Conservation (phyloP, 2,888 invertebrate genomes). For the Willowsia nigromaculata region DNA sequence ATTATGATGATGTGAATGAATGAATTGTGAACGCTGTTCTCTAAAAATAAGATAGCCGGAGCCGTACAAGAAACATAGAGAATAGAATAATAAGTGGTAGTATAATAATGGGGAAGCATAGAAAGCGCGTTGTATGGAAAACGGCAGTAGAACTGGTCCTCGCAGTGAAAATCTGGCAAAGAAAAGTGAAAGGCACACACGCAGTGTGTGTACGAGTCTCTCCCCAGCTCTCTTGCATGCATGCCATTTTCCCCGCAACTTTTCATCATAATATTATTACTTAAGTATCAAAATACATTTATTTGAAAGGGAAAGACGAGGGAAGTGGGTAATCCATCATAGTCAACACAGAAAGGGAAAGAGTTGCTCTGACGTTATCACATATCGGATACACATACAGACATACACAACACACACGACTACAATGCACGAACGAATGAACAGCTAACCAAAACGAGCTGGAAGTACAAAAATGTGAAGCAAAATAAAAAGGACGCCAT, state of each 20-base stretch:
- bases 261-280: conserved; percentile 40
- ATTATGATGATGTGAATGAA: conserved; percentile 54
- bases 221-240: not conserved
- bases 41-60: not conserved
- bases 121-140: not conserved
- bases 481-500: conserved; percentile 1
- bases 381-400: not conserved
- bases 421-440: conserved; percentile 3
- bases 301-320: conserved; percentile 64
- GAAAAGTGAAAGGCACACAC: conserved; percentile 13
- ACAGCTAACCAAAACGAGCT: conserved; percentile 7
- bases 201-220: not conserved
- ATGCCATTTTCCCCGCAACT: not conserved
- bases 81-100: not conserved
- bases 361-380: conserved; percentile 77
- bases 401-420: not conserved
- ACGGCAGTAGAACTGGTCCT: not conserved
- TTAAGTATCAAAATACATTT: conserved; percentile 62
- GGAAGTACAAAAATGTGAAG: not conserved
- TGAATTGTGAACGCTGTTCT: conserved; percentile 45
- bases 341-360: conserved; percentile 75
- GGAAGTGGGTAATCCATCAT: conserved; percentile 79
- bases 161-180: not conserved
- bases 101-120: not conserved
- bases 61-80: not conserved